phyloP scores from a whole-genome alignment of 2,888 invertebrate genomes.

The Vandiemenella viatica region DNA sequence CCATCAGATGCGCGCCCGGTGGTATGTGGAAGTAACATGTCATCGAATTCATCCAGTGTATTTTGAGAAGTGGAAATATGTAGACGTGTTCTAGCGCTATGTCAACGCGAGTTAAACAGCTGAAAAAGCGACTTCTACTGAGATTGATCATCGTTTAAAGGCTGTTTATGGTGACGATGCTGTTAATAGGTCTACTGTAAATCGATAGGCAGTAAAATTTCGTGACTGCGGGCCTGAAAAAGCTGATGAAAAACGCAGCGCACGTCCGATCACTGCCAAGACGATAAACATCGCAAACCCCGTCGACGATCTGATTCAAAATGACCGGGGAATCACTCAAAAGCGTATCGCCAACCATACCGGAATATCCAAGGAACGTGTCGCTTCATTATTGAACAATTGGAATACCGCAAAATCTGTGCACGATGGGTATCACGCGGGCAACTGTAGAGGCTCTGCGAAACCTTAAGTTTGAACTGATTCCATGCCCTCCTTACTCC shows the following conservation, averaged over 20 bases:
- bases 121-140: neutral
- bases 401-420: too few relatives aligned
- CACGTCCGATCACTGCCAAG: neutral
- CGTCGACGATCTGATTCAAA: constrained; percentile 9
- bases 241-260: neutral
- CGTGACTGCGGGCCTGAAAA: neutral
- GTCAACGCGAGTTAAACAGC: neutral
- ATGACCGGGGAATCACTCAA: constrained; percentile 8
- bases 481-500: neutral
- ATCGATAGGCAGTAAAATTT: neutral
- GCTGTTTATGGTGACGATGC: neutral
- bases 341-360: constrained; percentile 7
- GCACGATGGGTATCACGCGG: neutral
- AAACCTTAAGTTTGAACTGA: neutral
- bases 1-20: too few relatives aligned
- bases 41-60: too few relatives aligned
- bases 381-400: neutral
- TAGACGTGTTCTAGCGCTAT: neutral
- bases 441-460: neutral
- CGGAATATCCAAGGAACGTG: neutral
- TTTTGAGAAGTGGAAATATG: too few relatives aligned
- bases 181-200: too few relatives aligned
- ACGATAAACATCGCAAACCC: constrained; percentile 7
- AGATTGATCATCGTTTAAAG: neutral
- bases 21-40: too few relatives aligned